phyloP scores from a whole-genome alignment of 2,888 invertebrate genomes.

The Euzetes globulus region DNA sequence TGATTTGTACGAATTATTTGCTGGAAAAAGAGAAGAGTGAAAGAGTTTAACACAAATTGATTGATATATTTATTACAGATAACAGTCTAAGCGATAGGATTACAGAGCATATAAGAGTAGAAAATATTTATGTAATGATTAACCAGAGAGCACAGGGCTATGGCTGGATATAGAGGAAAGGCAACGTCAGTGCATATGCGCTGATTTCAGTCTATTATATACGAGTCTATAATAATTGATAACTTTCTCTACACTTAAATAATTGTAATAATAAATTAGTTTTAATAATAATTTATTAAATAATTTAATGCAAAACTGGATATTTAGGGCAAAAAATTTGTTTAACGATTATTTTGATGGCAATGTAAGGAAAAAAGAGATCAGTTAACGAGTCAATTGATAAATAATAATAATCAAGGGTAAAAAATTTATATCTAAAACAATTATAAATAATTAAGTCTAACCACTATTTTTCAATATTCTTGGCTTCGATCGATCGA shows the following conservation, averaged over 20 bases:
- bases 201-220: constrained; percentile 3
- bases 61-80: constrained; percentile 17
- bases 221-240: no score
- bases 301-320: constrained; percentile 10
- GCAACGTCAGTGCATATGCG: neutral
- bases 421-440: neutral
- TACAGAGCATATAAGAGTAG: neutral
- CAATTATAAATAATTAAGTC: neutral
- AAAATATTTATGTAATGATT: constrained; percentile 5
- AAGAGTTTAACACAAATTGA: constrained; percentile 24
- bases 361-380: neutral
- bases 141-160: neutral
- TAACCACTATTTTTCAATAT: neutral
- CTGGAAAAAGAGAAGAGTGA: neutral
- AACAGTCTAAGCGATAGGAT: neutral
- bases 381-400: neutral
- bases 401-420: neutral
- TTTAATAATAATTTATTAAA: constrained; percentile 15
- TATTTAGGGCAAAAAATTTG: neutral
- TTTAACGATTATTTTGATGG: neutral
- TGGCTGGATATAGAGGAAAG: neutral
- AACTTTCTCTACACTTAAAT: no score
- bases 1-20: neutral
- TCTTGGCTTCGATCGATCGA: neutral
- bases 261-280: constrained; percentile 6